Percentiles rank a stretch among this genome's conserved stretches.
These are phyloP conservation scores for Stramonita haemastoma DNA, from an alignment of 2,888 invertebrate species.

Conservation along the genomic window DNA sequence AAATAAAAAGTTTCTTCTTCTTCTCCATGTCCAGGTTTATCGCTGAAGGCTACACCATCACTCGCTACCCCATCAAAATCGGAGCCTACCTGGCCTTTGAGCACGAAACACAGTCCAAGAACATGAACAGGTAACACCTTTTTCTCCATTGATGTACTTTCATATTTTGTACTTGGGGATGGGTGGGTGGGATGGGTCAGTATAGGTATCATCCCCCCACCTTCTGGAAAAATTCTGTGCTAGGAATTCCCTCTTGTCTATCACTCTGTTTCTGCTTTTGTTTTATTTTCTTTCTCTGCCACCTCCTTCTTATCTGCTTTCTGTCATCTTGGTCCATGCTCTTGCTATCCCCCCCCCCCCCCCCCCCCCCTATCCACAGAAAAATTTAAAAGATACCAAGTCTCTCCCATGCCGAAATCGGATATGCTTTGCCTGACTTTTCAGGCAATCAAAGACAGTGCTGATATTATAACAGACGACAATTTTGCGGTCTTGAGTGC, in stretches of 20 bases:
- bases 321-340: too few relatives aligned
- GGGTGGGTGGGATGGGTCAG: too few relatives aligned
- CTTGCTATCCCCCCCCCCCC: too few relatives aligned
- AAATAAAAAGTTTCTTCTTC: too few relatives aligned
- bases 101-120: slow-evolving; percentile 41
- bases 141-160: background rate
- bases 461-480: too few relatives aligned
- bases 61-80: slow-evolving; percentile 40
- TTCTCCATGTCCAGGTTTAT: slow-evolving; percentile 27
- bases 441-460: too few relatives aligned
- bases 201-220: too few relatives aligned
- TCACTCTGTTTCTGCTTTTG: background rate
- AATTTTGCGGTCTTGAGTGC: too few relatives aligned
- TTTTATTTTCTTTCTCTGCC: background rate
- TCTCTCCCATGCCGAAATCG: too few relatives aligned
- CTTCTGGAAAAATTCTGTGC: background rate
- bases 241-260: background rate
- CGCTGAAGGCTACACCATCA: slow-evolving; percentile 38
- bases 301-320: background rate
- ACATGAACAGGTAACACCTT: slow-evolving; percentile 37
- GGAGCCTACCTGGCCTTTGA: slow-evolving; percentile 43
- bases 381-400: too few relatives aligned
- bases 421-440: too few relatives aligned
- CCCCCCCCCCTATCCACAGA: too few relatives aligned
- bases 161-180: background rate